These are phyloP conservation scores for Helicoverpa zea DNA, from an alignment of 1,140 invertebrate species.

Conservation along the genomic window DNA sequence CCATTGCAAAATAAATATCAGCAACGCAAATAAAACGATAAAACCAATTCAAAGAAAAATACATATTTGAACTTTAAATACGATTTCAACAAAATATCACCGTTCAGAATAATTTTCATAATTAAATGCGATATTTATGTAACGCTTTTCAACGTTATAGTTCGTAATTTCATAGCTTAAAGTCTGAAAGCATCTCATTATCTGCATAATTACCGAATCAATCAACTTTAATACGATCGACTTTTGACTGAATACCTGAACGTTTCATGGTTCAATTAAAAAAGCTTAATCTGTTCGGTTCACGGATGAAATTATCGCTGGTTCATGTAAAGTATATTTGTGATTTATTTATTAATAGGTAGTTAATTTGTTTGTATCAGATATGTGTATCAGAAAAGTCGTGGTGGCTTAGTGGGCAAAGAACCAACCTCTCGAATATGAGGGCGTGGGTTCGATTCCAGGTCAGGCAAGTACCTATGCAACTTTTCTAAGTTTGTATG, in stretches of 20 bases:
- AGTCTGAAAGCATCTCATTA: conserved; percentile 35
- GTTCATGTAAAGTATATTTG: not conserved
- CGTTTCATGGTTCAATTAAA: conserved; percentile 37
- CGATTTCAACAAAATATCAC: conserved; percentile 9
- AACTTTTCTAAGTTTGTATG: no score
- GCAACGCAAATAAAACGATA: not conserved
- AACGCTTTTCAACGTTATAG: conserved; percentile 10
- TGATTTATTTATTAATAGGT: not conserved
- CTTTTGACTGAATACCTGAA: conserved; percentile 30
- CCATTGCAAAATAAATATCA: not conserved
- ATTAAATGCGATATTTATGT: conserved; percentile 14
- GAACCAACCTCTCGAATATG: no score
- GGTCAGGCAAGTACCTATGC: no score
- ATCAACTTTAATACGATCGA: conserved; percentile 34
- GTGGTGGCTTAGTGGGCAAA: no score
- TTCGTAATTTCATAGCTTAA: conserved; percentile 24
- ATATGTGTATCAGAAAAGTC: no score
- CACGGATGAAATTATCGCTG: not conserved
- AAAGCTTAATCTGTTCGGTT: conserved; percentile 25
- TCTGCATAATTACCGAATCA: conserved; percentile 37
- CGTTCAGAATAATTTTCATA: not conserved
- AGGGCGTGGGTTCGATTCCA: no score
- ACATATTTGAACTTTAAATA: not conserved
- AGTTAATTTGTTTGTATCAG: no score
- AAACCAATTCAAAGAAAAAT: not conserved